These are phyloP conservation scores for Syngnathus rostellatus DNA, from an alignment of 2,797 vertebrate species.

Conservation along the genomic window DNA sequence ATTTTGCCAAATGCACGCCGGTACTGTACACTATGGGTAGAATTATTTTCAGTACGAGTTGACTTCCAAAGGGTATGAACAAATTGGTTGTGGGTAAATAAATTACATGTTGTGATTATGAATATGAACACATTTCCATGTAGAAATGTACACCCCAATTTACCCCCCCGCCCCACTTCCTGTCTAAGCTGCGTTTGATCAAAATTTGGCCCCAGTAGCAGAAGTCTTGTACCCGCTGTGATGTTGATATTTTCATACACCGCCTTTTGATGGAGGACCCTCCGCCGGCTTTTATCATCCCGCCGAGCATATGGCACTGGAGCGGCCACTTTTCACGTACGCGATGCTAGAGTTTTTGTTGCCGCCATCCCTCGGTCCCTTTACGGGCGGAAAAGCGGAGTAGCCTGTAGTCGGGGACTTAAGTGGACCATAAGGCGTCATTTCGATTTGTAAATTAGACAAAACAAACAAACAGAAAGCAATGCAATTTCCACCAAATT, in stretches of 20 bases:
- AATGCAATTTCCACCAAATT: background rate
- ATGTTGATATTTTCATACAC: constrained; percentile 80
- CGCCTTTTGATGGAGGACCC: constrained; percentile 79
- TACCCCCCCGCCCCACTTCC: constrained; percentile 21
- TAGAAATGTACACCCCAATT: constrained; percentile 37
- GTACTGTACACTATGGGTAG: constrained; percentile 7
- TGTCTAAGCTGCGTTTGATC: constrained; percentile 65
- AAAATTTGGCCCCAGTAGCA: constrained; percentile 62
- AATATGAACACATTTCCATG: constrained; percentile 51
- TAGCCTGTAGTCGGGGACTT: background rate
- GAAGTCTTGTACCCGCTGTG: constrained; percentile 62
- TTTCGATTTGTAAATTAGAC: background rate
- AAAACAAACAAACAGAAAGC: no score
- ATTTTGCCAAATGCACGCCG: constrained; percentile 19
- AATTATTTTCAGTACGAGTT: constrained; percentile 8
- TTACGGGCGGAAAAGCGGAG: background rate
- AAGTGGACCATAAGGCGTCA: background rate
- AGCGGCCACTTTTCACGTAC: constrained; percentile 65
- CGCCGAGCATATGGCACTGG: constrained; percentile 89
- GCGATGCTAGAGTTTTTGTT: constrained; percentile 67
- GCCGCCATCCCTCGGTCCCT: constrained; percentile 44
- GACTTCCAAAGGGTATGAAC: constrained; percentile 47
- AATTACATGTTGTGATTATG: constrained; percentile 50
- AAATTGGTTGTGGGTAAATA: constrained; percentile 22
- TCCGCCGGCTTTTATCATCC: constrained; percentile 84